Evolutionary conservation across 2,888 invertebrate species (phyloP).

Genomic region (Biston stratarius): DNA sequence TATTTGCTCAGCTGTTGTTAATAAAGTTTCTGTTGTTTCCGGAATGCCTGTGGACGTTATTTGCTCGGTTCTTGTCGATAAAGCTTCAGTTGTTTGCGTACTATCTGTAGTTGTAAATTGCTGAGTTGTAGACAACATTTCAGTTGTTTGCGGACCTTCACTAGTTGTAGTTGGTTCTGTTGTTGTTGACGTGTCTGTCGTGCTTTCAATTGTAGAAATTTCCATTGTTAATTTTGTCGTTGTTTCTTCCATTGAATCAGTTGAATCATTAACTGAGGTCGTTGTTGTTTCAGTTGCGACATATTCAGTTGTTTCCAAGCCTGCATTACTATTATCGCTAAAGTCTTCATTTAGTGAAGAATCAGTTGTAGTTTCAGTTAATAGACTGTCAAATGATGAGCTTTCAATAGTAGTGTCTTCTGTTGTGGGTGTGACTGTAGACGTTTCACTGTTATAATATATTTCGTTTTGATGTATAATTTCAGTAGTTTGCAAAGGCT

Average conservation of each 20-base stretch:
- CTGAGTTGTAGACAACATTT: background rate
- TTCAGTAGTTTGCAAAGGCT: slow-evolving; percentile 13
- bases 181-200: background rate
- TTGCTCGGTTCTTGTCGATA: background rate
- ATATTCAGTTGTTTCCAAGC: background rate
- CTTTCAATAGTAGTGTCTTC: slow-evolving; percentile 14
- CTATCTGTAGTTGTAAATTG: background rate
- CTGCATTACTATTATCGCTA: background rate
- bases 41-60: background rate
- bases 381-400: background rate
- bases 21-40: background rate
- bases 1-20: background rate
- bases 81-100: slow-evolving; percentile 2
- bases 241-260: slow-evolving; percentile 8
- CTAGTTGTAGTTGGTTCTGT: background rate
- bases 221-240: slow-evolving; percentile 14
- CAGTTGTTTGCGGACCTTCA: background rate
- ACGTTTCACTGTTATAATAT: background rate
- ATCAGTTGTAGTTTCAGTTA: background rate
- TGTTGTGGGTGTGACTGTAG: slow-evolving; percentile 4
- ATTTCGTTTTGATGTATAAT: background rate
- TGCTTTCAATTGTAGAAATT: slow-evolving; percentile 2
- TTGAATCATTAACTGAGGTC: background rate
- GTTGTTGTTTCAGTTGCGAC: slow-evolving; percentile 10
- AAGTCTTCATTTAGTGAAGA: background rate